These are phyloP conservation scores for Bubo bubo DNA, from an alignment of 2,113 vertebrate genomes.

Conservation along the genomic window DNA sequence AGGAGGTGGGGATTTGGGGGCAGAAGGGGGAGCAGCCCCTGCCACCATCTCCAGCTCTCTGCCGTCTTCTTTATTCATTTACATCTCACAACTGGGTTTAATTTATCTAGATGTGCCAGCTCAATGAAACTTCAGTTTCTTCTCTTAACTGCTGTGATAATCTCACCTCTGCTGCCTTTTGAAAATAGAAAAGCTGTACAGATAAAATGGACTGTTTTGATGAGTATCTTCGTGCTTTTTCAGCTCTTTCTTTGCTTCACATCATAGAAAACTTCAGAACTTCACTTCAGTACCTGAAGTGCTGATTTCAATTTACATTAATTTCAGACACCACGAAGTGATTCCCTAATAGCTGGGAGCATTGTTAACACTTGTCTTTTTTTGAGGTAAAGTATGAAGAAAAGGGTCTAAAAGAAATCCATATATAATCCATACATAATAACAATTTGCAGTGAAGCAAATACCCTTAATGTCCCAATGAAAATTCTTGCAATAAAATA, in stretches of 20 bases:
- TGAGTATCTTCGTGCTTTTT: neutral
- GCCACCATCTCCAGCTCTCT: neutral
- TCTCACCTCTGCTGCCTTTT: neutral
- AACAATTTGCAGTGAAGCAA: constrained; percentile 1
- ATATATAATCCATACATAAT: neutral
- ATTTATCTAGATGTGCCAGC: neutral
- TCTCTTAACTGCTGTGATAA: neutral
- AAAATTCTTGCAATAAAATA: neutral
- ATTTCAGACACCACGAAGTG: constrained; percentile 10
- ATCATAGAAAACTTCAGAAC: constrained; percentile 10
- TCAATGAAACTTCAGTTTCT: neutral
- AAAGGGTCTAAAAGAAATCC: neutral
- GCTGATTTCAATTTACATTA: constrained; percentile 33
- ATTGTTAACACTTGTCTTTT: neutral
- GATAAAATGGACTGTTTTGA: neutral
- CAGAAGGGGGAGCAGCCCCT: neutral
- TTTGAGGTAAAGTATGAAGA: neutral
- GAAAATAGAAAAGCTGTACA: neutral
- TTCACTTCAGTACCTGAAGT: neutral
- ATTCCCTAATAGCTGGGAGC: neutral
- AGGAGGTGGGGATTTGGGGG: neutral
- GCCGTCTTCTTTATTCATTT: neutral
- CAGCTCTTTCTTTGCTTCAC: neutral
- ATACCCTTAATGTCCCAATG: neutral
- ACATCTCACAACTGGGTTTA: neutral